Percentiles rank a stretch among this genome's conserved stretches.
These are phyloP conservation scores for Protodeltote pygarga DNA, from an alignment of 2,888 invertebrate species.

Conservation along the genomic window DNA sequence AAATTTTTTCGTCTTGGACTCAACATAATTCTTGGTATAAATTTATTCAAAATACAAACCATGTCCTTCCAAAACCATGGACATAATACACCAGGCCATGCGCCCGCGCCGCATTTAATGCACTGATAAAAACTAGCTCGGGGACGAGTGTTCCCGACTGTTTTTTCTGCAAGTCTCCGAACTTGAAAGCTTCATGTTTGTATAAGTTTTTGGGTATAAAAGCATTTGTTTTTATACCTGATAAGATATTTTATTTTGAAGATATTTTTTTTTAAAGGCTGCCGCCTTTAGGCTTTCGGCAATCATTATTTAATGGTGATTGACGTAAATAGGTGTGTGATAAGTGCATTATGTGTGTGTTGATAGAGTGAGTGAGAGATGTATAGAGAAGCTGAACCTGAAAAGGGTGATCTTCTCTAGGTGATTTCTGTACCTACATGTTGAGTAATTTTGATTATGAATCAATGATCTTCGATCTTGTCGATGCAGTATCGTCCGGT, in stretches of 20 bases:
- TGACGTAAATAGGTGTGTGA: too few species aligned
- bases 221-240: slow-evolving; percentile 22
- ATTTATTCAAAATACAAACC: neutral
- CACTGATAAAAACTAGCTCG: slow-evolving; percentile 42
- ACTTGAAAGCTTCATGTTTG: slow-evolving; percentile 40
- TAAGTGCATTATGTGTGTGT: too few species aligned
- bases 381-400: too few species aligned
- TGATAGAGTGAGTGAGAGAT: too few species aligned
- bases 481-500: too few species aligned
- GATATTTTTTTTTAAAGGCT: neutral
- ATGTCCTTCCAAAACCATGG: neutral
- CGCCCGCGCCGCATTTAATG: slow-evolving; percentile 42
- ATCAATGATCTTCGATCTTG: too few species aligned
- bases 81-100: slow-evolving; percentile 3
- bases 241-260: slow-evolving; percentile 18
- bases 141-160: slow-evolving; percentile 14
- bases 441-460: too few species aligned
- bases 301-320: too few species aligned
- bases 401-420: too few species aligned
- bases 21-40: neutral
- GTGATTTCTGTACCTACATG: too few species aligned
- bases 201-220: slow-evolving; percentile 12
- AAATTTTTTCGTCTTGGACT: neutral
- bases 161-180: slow-evolving; percentile 30
- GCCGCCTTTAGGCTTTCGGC: too few species aligned